These are phyloP conservation scores for Allygus modestus DNA, from an alignment of 2,888 invertebrate species.

Conservation along the genomic window DNA sequence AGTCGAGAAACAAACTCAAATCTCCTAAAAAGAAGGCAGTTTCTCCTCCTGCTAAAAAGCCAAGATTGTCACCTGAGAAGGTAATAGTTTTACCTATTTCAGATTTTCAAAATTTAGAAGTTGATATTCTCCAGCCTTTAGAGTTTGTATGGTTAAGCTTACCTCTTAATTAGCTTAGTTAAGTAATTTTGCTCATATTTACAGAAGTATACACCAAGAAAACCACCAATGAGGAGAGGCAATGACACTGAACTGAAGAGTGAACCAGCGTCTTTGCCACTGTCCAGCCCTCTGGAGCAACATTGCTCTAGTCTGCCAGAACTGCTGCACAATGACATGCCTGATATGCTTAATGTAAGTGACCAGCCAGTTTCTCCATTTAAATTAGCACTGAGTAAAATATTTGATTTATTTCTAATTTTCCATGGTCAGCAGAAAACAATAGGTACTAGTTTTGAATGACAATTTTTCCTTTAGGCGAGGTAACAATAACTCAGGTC, in stretches of 20 bases:
- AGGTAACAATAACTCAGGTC: too few species aligned
- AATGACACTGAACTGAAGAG: not conserved
- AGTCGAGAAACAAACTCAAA: slow-evolving; percentile 4
- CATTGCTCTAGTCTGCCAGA: not conserved
- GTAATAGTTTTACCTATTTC: not conserved
- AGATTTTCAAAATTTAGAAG: too few species aligned
- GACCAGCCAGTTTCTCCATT: not conserved
- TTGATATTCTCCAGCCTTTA: too few species aligned
- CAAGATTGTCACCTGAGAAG: slow-evolving; percentile 1
- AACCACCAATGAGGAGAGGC: not conserved
- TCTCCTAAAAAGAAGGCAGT: slow-evolving; percentile 8
- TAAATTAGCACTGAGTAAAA: too few species aligned
- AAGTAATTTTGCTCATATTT: not conserved
- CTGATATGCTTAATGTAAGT: slow-evolving; percentile 41
- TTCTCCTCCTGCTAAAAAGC: slow-evolving; percentile 12
- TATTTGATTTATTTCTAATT: too few species aligned
- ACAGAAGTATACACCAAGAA: not conserved
- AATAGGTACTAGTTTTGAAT: too few species aligned
- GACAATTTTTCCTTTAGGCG: too few species aligned
- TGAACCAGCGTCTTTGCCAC: not conserved
- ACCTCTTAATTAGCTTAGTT: too few species aligned
- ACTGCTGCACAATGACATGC: slow-evolving; percentile 22
- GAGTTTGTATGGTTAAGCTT: too few species aligned
- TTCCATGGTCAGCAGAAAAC: too few species aligned
- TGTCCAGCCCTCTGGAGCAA: slow-evolving; percentile 3